Evolutionary conservation across 2,113 vertebrate genomes (phyloP), one percentile per base, ranked within the genome.

Genomic region (Oryzias javanicus): DNA sequence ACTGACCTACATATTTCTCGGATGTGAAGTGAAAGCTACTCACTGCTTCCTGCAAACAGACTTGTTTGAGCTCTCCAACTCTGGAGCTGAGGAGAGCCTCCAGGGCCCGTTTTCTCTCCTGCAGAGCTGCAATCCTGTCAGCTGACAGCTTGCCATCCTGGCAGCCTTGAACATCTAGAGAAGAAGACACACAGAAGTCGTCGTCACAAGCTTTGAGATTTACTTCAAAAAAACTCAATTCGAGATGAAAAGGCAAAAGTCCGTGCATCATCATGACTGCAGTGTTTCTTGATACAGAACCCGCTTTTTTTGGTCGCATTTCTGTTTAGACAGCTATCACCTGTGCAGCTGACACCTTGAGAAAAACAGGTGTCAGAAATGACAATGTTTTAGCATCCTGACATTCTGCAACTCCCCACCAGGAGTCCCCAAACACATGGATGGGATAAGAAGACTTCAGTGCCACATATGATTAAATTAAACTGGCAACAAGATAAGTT

Each of bases 1-100:
- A 35, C 35, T 35, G 35, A 35, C 35, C 35, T 35, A 35, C 35
- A 35, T 35, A 24, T 51, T 51, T 51, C 14, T 22, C 8, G 27
- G 12, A 22, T 48, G 14, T 42, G 45, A 49, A 17, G 48, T 3
- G 18, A 35, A 53, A 58, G 46, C 17, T 49, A 89, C 89, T 91
- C 77, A 96, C 95, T 40, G 94, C 95, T 80, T 96, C 94, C 81
- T 92, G 93, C 57, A 95, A 78, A 73, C 94, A 96, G 58, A 96
- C 85, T 70, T 91, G 88, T 50, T 91, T 92, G 58, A 97, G 92
- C 72, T 97, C 95, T 56, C 89, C 91, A 35, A 95, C 86, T 51
- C 94, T 92, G 69, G 89, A 69, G 59, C 56, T 90, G 57, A 97
- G 91, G n/a, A 93, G 87, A 54, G 91, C 90, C 88, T 95, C 93